These are phyloP conservation scores for Mirounga angustirostris DNA, from an alignment of 2,113 vertebrate species.

Conservation along the genomic window DNA sequence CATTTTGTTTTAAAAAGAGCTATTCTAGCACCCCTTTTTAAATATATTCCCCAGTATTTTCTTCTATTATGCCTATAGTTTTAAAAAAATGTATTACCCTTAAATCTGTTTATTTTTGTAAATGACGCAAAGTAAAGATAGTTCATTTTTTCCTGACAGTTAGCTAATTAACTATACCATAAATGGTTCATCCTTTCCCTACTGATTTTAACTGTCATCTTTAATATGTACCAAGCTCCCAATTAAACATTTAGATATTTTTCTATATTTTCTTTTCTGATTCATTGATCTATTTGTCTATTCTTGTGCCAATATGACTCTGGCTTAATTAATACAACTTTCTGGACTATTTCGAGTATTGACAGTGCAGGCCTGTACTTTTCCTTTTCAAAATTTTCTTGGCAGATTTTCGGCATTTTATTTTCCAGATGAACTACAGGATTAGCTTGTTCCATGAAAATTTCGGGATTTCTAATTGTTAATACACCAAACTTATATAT, in stretches of 20 bases:
- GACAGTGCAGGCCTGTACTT: neutral
- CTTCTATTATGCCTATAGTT: neutral
- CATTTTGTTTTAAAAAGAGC: constrained; percentile 24
- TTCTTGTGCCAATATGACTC: neutral
- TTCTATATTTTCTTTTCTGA: neutral
- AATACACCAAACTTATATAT: neutral
- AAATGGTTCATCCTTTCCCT: neutral
- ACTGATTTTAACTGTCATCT: neutral
- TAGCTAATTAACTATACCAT: neutral
- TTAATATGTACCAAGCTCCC: neutral
- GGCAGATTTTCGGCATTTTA: neutral
- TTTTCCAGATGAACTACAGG: neutral
- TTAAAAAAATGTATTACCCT: neutral
- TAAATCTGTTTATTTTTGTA: neutral
- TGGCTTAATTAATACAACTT: neutral
- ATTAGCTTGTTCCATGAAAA: neutral
- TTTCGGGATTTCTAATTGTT: constrained; percentile 2
- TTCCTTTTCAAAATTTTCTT: constrained; percentile 21
- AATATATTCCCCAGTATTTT: neutral
- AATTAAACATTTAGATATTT: neutral
- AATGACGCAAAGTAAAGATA: neutral
- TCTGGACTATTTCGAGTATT: neutral
- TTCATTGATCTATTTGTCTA: neutral
- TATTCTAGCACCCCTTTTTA: neutral
- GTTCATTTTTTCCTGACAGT: neutral